phyloP scores from a whole-genome alignment of 2,888 invertebrate species.

The Tridacna gigas region DNA sequence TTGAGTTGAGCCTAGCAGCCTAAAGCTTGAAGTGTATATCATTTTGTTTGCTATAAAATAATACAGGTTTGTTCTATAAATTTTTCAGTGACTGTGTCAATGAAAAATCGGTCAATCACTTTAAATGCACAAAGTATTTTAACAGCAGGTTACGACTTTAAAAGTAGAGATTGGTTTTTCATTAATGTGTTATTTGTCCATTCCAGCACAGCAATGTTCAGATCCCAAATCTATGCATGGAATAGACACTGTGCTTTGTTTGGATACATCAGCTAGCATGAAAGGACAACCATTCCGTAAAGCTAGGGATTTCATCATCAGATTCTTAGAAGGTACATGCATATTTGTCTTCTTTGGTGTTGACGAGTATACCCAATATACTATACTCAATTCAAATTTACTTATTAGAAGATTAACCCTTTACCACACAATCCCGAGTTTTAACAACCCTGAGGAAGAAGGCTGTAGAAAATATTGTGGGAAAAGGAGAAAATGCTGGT shows the following conservation, averaged over 20 bases:
- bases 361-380: not conserved
- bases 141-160: too few relatives aligned
- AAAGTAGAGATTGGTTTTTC: not conserved
- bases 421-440: not conserved
- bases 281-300: slow-evolving; percentile 34
- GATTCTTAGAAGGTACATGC: slow-evolving; percentile 42
- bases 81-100: too few relatives aligned
- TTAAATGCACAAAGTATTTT: too few relatives aligned
- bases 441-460: too few relatives aligned
- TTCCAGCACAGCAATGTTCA: slow-evolving; percentile 19
- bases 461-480: not conserved
- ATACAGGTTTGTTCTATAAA: too few relatives aligned
- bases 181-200: not conserved
- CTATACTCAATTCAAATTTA: not conserved
- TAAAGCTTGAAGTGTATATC: too few relatives aligned
- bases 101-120: too few relatives aligned
- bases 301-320: slow-evolving; percentile 23
- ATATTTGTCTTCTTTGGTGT: not conserved
- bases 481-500: not conserved
- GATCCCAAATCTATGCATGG: slow-evolving; percentile 40
- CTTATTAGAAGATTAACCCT: not conserved
- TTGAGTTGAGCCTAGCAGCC: too few relatives aligned
- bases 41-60: too few relatives aligned
- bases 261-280: slow-evolving; percentile 57
- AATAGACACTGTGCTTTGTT: slow-evolving; percentile 53